Percentiles rank a stretch among this genome's conserved stretches.
Conservation (phyloP, 2,113 vertebrate genomes). For the Arizona elegans region DNA sequence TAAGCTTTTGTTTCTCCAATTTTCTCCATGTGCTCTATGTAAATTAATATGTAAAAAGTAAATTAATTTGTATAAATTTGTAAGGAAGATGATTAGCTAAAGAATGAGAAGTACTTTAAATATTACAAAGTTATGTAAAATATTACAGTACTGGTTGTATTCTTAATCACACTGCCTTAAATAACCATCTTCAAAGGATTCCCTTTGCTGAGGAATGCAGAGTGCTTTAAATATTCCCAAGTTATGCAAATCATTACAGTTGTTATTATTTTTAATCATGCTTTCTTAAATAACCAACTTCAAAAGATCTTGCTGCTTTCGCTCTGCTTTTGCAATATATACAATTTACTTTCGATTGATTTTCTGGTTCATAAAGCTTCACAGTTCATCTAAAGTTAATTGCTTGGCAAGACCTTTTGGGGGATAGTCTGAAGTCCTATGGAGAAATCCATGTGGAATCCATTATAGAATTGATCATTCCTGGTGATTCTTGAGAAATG, state of each 20-base stretch:
- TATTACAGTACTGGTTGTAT: not conserved
- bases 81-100: not conserved
- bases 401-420: not conserved
- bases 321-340: not conserved
- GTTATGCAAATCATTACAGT: not conserved
- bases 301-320: not conserved
- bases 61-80: not conserved
- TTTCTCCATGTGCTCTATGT: not conserved
- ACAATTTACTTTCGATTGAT: not conserved
- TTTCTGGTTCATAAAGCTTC: not conserved
- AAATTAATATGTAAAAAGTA: no score
- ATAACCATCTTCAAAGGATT: not conserved
- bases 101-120: not conserved
- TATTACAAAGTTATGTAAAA: not conserved
- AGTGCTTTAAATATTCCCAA: not conserved
- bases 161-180: not conserved
- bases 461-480: slow-evolving; percentile 5
- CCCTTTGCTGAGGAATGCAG: not conserved
- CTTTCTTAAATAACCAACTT: not conserved
- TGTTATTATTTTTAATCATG: not conserved
- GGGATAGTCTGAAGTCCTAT: not conserved
- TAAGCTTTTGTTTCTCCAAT: not conserved
- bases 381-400: not conserved
- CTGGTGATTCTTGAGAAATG: slow-evolving; percentile 14
- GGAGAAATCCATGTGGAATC: slow-evolving; percentile 17